Base-by-base conservation (phyloP, 2,797 vertebrate species). In the Poecile montanus region DNA sequence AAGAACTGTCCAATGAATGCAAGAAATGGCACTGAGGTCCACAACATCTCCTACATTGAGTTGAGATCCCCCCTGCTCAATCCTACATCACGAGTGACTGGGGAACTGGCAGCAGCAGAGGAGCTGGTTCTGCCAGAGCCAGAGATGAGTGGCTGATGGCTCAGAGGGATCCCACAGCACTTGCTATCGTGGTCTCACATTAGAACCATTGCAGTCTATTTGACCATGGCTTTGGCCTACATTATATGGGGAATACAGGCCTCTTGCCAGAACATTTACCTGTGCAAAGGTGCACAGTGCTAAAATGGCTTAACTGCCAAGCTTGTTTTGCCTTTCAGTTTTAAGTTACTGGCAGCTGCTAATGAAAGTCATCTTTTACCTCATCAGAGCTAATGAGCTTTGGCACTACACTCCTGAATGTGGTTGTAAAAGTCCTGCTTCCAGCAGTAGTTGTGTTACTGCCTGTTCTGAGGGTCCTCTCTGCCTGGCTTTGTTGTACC, bases 341-440 rank as follows among this genome's bases (percentile, higher is more conserved):
- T 90, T 25, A 93, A 91, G 34, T 67, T 88, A 68, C 29, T 44
- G 42, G 45, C 57, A 90, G 53, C 56, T 61, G 29, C 45, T 86
- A 91, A 84, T 47, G 70, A 86, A 88, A 91, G 50, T 86, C 2
- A 57, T 77, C 40, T 61, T 94, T 54, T 80, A 80, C 38, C 17
- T 54, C 45, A 83, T 61, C 73, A 63, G 6, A 38, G 34, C 57
- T 91, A 85, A 88, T 34, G 29, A 90, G 50, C 19, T 92, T 80
- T 82, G 61, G 38, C 61, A 88, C 54, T 53, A 18, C 0, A 4
- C 36, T 91, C 57, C 38, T 71, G 44, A 81, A 36, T 8, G 30
- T 2, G 2, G 22, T 9, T 65, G 62, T 88, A 72, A 72, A 91
- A 88, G 44, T 22, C 36, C 65, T 85, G 34, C 38, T 91, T 85